Conservation (phyloP, 2,888 invertebrate species). For the Apamea monoglypha region DNA sequence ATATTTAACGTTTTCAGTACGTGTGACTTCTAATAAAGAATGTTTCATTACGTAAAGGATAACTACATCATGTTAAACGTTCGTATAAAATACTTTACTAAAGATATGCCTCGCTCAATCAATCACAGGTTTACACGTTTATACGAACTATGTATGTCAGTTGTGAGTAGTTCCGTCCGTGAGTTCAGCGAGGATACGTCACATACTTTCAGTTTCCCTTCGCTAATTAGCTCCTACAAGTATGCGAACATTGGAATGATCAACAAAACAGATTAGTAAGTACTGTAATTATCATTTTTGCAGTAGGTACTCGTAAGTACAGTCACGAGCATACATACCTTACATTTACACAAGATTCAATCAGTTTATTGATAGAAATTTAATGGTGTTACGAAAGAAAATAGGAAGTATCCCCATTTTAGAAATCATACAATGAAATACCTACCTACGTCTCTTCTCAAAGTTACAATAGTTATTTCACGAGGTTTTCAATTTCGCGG, state of each 20-base stretch:
- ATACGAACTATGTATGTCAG: not conserved
- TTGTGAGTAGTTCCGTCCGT: not conserved
- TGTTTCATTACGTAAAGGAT: not conserved
- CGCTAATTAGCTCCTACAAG: not conserved
- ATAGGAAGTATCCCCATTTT: not conserved
- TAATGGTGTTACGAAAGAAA: not conserved
- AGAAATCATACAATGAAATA: not conserved
- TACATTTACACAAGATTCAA: not conserved
- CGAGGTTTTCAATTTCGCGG: not conserved
- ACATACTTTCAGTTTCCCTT: not conserved
- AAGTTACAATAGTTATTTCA: not conserved
- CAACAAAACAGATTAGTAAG: not conserved
- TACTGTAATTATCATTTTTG: not conserved
- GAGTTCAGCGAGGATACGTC: not conserved
- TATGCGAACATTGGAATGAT: not conserved
- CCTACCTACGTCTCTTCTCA: not conserved
- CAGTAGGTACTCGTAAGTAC: not conserved
- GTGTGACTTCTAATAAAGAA: not conserved
- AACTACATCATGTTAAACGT: not conserved
- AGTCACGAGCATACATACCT: too few species aligned
- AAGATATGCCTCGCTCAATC: not conserved
- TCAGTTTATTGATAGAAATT: too few species aligned
- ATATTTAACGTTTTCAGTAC: too few species aligned
- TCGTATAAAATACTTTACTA: not conserved
- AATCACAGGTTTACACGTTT: not conserved